These are phyloP conservation scores for Chrosomus eos DNA, from an alignment of 2,797 vertebrate genomes.

Conservation along the genomic window DNA sequence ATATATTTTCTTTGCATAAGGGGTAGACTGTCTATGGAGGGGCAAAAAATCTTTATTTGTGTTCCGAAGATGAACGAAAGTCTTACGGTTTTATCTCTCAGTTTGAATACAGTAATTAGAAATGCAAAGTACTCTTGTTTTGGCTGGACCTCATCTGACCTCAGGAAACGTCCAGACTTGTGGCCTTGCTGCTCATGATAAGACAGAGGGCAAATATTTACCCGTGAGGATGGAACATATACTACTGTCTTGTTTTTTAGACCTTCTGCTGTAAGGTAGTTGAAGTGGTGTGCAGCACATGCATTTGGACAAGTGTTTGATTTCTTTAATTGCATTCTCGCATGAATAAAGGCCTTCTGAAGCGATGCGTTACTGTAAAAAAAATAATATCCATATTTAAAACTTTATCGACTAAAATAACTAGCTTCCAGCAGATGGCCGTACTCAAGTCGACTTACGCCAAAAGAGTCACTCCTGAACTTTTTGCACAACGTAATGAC, in stretches of 20 bases:
- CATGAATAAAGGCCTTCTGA: too few species aligned
- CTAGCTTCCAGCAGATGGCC: too few species aligned
- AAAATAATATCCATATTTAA: too few species aligned
- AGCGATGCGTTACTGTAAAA: too few species aligned
- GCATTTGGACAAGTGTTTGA: neutral
- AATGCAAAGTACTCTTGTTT: slow-evolving; percentile 23
- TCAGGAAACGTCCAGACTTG: slow-evolving; percentile 44
- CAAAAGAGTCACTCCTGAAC: too few species aligned
- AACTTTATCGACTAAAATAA: too few species aligned
- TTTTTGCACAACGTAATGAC: too few species aligned
- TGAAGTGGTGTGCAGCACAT: neutral
- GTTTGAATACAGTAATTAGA: slow-evolving; percentile 10
- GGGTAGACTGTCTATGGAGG: too few species aligned
- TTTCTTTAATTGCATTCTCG: neutral
- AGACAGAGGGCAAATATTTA: slow-evolving; percentile 69
- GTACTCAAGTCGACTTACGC: too few species aligned
- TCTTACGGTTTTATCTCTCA: neutral
- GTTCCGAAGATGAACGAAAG: too few species aligned
- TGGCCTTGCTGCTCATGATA: slow-evolving; percentile 50
- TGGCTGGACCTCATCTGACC: slow-evolving; percentile 39
- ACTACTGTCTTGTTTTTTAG: slow-evolving; percentile 58
- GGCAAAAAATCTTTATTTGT: too few species aligned
- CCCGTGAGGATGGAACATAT: slow-evolving; percentile 54
- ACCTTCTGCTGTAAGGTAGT: neutral
- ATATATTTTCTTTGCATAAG: too few species aligned